Percentiles rank a stretch among this genome's conserved stretches.
phyloP scores from a whole-genome alignment of 2,797 vertebrate species.

The Tinamus major region DNA sequence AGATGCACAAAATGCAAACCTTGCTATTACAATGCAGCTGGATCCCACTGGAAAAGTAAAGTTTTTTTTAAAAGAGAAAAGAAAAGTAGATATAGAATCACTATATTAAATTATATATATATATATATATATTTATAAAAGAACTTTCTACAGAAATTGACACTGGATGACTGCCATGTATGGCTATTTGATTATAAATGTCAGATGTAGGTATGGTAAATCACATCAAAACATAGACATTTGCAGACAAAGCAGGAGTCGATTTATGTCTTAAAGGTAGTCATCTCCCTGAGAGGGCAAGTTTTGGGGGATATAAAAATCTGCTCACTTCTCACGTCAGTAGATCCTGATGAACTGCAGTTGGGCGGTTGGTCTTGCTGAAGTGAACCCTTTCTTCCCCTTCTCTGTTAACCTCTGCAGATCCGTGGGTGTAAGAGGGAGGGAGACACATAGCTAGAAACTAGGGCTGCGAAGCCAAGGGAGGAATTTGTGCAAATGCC shows the following conservation, averaged over 20 bases:
- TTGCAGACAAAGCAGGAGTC: background rate
- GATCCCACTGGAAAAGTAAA: constrained; percentile 63
- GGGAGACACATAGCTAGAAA: background rate
- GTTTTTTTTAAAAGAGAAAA: background rate
- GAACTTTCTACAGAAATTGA: background rate
- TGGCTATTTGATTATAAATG: background rate
- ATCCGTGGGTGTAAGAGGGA: background rate
- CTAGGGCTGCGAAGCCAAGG: background rate
- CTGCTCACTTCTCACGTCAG: background rate
- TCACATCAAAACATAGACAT: background rate
- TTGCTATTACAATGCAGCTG: constrained; percentile 8
- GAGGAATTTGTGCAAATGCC: rapidly evolving
- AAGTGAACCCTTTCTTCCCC: background rate
- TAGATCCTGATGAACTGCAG: background rate
- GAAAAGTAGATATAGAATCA: rapidly evolving
- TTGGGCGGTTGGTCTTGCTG: background rate
- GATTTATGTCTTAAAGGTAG: background rate
- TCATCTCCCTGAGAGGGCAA: rapidly evolving
- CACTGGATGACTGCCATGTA: rapidly evolving
- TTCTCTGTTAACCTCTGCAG: background rate
- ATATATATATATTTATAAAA: too few species aligned
- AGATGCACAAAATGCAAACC: background rate
- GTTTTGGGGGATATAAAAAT: background rate
- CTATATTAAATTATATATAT: background rate
- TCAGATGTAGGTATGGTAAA: background rate